Percentiles rank a stretch among this genome's conserved stretches.
These are phyloP conservation scores for Penelope pileata DNA, from an alignment of 2,113 vertebrate genomes.

Conservation along the genomic window DNA sequence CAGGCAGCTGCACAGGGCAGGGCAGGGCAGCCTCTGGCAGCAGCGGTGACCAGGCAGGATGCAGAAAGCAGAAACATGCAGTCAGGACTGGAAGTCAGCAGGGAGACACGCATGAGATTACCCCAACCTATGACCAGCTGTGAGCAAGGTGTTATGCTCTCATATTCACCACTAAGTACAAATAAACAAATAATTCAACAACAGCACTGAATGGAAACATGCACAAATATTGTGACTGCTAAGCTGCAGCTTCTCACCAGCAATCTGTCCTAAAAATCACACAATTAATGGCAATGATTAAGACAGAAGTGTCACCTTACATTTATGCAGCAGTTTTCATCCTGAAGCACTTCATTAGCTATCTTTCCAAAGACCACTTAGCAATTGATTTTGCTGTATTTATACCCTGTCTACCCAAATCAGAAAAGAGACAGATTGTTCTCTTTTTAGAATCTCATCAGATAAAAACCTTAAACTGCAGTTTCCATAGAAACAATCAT, in stretches of 20 bases:
- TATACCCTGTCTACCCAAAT: slow-evolving; percentile 34
- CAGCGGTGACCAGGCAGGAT: background rate
- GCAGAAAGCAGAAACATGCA: background rate
- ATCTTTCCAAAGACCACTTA: slow-evolving; percentile 39
- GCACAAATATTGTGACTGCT: background rate
- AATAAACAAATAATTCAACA: background rate
- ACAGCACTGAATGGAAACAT: background rate
- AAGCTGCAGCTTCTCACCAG: background rate
- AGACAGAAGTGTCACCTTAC: slow-evolving; percentile 36
- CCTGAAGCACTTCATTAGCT: slow-evolving; percentile 54
- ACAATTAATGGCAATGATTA: slow-evolving; percentile 32
- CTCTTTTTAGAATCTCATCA: slow-evolving; percentile 50
- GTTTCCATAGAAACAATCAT: slow-evolving; percentile 67
- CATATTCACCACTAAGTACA: background rate
- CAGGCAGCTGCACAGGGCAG: too few species aligned
- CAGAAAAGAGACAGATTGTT: slow-evolving; percentile 11
- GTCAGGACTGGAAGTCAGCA: background rate
- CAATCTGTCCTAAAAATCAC: background rate
- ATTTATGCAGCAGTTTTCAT: slow-evolving; percentile 23
- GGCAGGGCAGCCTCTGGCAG: background rate
- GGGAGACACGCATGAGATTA: background rate
- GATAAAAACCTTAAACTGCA: slow-evolving; percentile 49
- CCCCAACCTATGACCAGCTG: background rate
- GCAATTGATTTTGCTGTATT: slow-evolving; percentile 30
- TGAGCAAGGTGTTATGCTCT: background rate